Conservation (phyloP, 1,140 invertebrate genomes). For the Goniozus legneri region DNA sequence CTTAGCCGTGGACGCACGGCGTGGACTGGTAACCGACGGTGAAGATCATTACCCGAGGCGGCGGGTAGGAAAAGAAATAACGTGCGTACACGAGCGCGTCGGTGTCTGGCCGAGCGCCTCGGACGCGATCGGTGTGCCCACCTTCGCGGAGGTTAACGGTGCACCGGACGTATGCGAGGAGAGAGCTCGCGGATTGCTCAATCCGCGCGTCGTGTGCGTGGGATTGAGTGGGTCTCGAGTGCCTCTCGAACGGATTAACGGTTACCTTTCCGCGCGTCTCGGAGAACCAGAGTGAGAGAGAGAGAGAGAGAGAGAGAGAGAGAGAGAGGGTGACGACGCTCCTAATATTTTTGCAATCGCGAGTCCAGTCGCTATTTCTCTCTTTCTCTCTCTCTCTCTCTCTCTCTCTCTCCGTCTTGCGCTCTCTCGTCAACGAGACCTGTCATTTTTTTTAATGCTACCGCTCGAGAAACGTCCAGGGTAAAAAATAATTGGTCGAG, state of each 20-base stretch:
- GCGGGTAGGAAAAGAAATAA: neutral
- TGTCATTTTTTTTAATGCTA: too few relatives aligned
- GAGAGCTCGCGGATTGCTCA: too few relatives aligned
- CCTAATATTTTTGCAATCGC: too few relatives aligned
- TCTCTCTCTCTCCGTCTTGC: neutral
- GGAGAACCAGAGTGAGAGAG: too few relatives aligned
- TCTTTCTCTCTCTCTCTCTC: conserved; percentile 14
- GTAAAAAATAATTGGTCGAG: conserved; percentile 22
- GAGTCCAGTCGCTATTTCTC: too few relatives aligned
- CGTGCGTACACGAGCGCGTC: neutral
- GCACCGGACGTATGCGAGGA: conserved; percentile 28
- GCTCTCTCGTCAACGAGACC: too few relatives aligned
- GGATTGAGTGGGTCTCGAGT: conserved; percentile 17
- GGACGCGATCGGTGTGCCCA: conserved; percentile 6
- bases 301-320: too few relatives aligned
- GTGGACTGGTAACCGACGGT: neutral
- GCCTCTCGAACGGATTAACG: conserved; percentile 24
- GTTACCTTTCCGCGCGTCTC: conserved; percentile 19
- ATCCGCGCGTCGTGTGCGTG: conserved; percentile 28
- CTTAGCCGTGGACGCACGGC: neutral
- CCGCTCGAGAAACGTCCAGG: too few relatives aligned
- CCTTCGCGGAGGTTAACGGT: conserved; percentile 31
- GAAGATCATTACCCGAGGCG: neutral
- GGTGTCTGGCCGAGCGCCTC: too few relatives aligned
- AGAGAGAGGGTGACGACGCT: too few relatives aligned